Evolutionary conservation across 1,140 invertebrate genomes (phyloP).

Genomic region (Drosophila gunungcola): DNA sequence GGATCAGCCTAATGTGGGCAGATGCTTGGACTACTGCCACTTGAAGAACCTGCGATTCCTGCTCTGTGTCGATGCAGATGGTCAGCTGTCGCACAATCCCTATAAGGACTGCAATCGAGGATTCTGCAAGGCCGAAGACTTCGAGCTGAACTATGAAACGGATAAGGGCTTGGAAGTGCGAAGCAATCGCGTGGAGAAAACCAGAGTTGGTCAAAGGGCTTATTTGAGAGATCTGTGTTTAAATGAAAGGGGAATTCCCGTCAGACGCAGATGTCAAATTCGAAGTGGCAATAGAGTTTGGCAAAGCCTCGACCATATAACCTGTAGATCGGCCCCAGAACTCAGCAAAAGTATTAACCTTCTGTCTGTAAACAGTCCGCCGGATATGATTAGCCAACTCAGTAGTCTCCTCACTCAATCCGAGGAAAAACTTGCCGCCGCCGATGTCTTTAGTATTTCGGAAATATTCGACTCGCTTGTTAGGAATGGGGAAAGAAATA

Average conservation of each 20-base stretch:
- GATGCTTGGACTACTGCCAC: constrained; percentile 37
- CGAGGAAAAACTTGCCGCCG: constrained; percentile 39
- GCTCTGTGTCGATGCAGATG: constrained; percentile 21
- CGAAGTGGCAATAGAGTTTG: constrained; percentile 40
- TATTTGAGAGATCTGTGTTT: constrained; percentile 50
- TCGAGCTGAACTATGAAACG: constrained; percentile 38
- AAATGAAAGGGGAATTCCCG: constrained; percentile 43
- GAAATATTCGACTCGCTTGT: constrained; percentile 49
- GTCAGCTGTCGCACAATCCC: constrained; percentile 12
- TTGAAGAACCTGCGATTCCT: constrained; percentile 31
- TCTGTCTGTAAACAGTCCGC: constrained; percentile 14
- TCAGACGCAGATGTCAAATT: constrained; percentile 33
- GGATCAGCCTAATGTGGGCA: constrained; percentile 2
- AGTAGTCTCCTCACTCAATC: constrained; percentile 24
- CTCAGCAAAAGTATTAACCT: constrained; percentile 46
- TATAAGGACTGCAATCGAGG: constrained; percentile 5
- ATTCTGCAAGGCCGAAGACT: constrained; percentile 37
- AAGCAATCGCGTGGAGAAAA: constrained; percentile 40
- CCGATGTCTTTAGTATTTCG: constrained; percentile 60
- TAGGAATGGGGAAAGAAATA: constrained; percentile 17
- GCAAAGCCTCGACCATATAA: constrained; percentile 28
- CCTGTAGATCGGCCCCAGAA: constrained; percentile 29
- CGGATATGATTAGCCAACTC: constrained; percentile 18
- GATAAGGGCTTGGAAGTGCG: constrained; percentile 3
- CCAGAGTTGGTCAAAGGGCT: constrained; percentile 39